These are phyloP conservation scores for Drosophila truncata DNA, from an alignment of 1,140 invertebrate species.

Conservation along the genomic window DNA sequence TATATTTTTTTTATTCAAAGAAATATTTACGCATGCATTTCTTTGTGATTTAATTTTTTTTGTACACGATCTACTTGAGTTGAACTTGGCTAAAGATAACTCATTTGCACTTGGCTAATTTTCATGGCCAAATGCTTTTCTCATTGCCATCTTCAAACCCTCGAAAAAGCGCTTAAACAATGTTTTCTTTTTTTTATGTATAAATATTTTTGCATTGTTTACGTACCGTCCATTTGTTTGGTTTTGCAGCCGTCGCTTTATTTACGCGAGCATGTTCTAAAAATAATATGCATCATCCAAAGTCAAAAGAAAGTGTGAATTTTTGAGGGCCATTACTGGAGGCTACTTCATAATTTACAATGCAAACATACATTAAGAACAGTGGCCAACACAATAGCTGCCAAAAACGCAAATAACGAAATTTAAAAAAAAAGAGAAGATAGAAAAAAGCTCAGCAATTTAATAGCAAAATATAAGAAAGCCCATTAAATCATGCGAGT, in stretches of 20 bases:
- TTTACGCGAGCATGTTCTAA: conserved; percentile 57
- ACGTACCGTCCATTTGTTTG: conserved; percentile 40
- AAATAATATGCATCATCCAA: conserved; percentile 54
- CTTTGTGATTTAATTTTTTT: conserved; percentile 5
- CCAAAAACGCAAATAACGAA: conserved; percentile 35
- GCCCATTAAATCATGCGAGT: conserved; percentile 61
- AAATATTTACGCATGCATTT: not conserved
- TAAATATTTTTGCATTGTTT: conserved; percentile 56
- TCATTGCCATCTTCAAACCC: conserved; percentile 55
- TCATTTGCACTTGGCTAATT: conserved; percentile 54
- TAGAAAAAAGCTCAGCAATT: conserved; percentile 19
- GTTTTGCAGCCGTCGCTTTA: conserved; percentile 51
- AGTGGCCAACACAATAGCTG: conserved; percentile 5
- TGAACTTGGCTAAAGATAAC: conserved; percentile 30
- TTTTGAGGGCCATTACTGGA: conserved; percentile 63
- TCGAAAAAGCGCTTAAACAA: conserved; percentile 52
- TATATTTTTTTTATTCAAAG: too few relatives aligned
- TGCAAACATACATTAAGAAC: conserved; percentile 51
- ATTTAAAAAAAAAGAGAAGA: conserved; percentile 17
- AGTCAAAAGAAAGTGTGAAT: conserved; percentile 76
- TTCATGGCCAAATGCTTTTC: conserved; percentile 51
- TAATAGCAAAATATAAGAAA: conserved; percentile 40
- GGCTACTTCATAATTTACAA: conserved; percentile 72
- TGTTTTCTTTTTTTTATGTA: conserved; percentile 24
- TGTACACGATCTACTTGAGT: conserved; percentile 11